Percentiles rank a stretch among this genome's conserved stretches.
phyloP scores from a whole-genome alignment of 35 echinoderm and acorn worm genomes.

The Eucidaris tribuloides region DNA sequence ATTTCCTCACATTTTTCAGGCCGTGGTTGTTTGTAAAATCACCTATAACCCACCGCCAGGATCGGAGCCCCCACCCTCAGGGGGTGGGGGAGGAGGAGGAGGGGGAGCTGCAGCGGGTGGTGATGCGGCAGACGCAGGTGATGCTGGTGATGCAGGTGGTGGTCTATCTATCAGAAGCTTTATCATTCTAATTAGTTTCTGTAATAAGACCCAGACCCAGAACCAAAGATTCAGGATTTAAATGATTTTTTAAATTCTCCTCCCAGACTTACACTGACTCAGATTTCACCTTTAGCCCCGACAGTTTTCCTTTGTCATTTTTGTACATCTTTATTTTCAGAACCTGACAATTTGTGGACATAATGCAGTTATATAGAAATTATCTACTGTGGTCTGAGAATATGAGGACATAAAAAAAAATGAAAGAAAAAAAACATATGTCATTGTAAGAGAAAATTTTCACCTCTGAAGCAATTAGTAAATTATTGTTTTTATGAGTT shows the following conservation, averaged over 20 bases:
- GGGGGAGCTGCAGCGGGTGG: conserved; percentile 2
- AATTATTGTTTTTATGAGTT: too few species aligned
- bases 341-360: not conserved
- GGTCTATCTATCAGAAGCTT: not conserved
- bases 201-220: not conserved
- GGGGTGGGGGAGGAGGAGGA: conserved; percentile 29
- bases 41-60: conserved; percentile 81
- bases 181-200: not conserved
- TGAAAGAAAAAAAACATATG: too few species aligned
- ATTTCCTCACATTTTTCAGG: conserved; percentile 26
- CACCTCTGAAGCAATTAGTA: too few species aligned
- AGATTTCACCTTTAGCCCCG: not conserved
- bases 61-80: conserved; percentile 47
- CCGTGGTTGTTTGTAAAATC: conserved; percentile 56
- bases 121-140: not conserved
- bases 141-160: not conserved
- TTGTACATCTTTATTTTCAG: not conserved
- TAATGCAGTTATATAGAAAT: too few species aligned
- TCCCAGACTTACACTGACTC: not conserved
- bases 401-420: too few species aligned
- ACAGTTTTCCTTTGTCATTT: not conserved
- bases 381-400: too few species aligned
- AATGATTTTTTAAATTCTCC: not conserved
- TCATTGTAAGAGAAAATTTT: too few species aligned
- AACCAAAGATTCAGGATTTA: not conserved